These are phyloP conservation scores for Tinea trinotella DNA, from an alignment of 2,888 invertebrate genomes.

Conservation along the genomic window DNA sequence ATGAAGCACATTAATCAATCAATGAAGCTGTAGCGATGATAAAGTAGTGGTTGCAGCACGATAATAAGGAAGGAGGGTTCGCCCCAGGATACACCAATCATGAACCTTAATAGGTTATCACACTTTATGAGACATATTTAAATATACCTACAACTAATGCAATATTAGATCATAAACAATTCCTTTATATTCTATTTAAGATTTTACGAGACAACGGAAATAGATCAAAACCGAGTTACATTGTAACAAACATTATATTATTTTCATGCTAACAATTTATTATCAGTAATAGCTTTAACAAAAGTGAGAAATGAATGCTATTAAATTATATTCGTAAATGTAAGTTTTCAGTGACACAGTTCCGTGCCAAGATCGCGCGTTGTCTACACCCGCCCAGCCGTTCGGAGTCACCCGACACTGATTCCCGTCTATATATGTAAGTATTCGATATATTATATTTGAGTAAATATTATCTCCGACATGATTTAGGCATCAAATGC, in stretches of 20 bases:
- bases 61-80: slow-evolving; percentile 63
- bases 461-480: slow-evolving; percentile 53
- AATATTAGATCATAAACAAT: background rate
- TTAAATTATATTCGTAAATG: background rate
- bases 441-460: slow-evolving; percentile 14
- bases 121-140: background rate
- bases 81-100: slow-evolving; percentile 56
- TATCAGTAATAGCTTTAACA: background rate
- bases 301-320: background rate
- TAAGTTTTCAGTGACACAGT: slow-evolving; percentile 1
- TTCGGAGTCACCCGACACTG: background rate
- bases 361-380: background rate
- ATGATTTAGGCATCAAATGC: slow-evolving; percentile 67
- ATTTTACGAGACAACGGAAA: too few species aligned
- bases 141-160: background rate
- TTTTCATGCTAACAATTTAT: background rate
- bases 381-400: background rate
- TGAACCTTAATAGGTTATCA: slow-evolving; percentile 10
- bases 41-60: slow-evolving; percentile 13
- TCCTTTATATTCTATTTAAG: too few species aligned
- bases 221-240: too few species aligned
- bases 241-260: background rate
- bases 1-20: background rate
- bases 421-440: background rate
- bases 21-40: background rate